Conservation (phyloP, 2,797 vertebrate species). For the Clarias fuscus region DNA sequence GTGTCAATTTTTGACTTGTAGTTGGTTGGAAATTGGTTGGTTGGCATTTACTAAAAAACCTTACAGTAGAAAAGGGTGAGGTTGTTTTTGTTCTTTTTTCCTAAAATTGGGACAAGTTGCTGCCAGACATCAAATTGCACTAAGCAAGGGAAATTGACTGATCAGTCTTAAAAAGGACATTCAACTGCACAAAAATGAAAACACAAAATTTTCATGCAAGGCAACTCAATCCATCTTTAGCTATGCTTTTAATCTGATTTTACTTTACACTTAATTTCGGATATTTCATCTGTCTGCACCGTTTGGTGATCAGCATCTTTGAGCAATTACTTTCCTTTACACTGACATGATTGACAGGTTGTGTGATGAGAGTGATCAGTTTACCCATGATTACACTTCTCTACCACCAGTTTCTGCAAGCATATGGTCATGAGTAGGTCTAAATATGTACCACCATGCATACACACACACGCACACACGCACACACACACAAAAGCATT, state of each 20-base stretch:
- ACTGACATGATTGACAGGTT: background rate
- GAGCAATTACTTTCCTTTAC: background rate
- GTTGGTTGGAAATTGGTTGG: background rate
- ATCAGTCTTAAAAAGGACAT: background rate
- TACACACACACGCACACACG: background rate
- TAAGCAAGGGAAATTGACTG: constrained; percentile 2
- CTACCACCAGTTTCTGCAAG: background rate
- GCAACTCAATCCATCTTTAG: background rate
- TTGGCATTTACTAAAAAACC: background rate
- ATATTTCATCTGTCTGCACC: background rate
- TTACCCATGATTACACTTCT: constrained; percentile 2
- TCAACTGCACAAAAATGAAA: constrained; percentile 5
- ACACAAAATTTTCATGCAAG: background rate
- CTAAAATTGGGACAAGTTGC: background rate
- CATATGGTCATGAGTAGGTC: background rate
- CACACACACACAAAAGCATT: too few relatives aligned
- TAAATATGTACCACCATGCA: background rate
- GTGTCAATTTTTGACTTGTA: background rate
- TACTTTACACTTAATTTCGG: constrained; percentile 6
- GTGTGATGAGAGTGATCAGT: background rate
- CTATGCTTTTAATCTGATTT: constrained; percentile 15
- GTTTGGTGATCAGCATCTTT: background rate
- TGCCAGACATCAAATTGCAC: constrained; percentile 13
- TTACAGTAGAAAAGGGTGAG: background rate
- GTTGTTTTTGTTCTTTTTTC: background rate